phyloP scores from a whole-genome alignment of 2,888 invertebrate genomes.

The Amphipoea oculea region DNA sequence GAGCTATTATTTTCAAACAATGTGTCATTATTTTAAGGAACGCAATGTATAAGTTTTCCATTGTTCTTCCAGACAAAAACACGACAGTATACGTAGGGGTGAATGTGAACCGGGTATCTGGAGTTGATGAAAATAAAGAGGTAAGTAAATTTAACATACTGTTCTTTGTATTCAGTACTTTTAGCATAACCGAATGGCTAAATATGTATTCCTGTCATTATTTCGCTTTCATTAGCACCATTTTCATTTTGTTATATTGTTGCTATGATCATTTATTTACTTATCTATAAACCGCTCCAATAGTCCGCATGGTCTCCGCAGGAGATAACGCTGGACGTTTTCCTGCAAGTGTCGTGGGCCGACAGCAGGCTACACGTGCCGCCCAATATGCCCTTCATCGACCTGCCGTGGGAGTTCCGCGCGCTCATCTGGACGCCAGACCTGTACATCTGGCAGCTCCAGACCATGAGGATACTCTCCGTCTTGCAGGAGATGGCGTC shows the following conservation, averaged over 20 bases:
- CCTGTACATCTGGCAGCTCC: conserved; percentile 92
- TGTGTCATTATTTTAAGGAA: conserved; percentile 65
- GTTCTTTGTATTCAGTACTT: not conserved
- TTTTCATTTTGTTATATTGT: conserved; percentile 28
- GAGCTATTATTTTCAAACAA: conserved; percentile 62
- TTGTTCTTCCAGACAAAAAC: conserved; percentile 88
- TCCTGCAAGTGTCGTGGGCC: conserved; percentile 92
- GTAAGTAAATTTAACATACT: conserved; percentile 79
- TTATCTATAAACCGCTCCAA: conserved; percentile 43
- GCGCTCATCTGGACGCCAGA: conserved; percentile 92
- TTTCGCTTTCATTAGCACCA: conserved; percentile 38
- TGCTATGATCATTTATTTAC: conserved; percentile 32
- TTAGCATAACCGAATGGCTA: conserved; percentile 39
- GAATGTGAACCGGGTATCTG: conserved; percentile 91
- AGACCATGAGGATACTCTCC: conserved; percentile 91
- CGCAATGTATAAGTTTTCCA: conserved; percentile 55
- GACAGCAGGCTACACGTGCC: conserved; percentile 88
- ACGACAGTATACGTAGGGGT: conserved; percentile 91
- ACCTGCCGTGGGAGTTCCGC: conserved; percentile 91
- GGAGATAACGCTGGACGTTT: conserved; percentile 92
- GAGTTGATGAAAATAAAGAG: conserved; percentile 92
- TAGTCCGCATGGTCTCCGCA: conserved; percentile 69
- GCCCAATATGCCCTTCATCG: conserved; percentile 86
- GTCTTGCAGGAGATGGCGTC: conserved; percentile 92
- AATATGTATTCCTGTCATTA: not conserved